Percentiles rank a stretch among this genome's conserved stretches.
Evolutionary conservation across 2,113 vertebrate species (phyloP).

Genomic region (Silurus glanis): DNA sequence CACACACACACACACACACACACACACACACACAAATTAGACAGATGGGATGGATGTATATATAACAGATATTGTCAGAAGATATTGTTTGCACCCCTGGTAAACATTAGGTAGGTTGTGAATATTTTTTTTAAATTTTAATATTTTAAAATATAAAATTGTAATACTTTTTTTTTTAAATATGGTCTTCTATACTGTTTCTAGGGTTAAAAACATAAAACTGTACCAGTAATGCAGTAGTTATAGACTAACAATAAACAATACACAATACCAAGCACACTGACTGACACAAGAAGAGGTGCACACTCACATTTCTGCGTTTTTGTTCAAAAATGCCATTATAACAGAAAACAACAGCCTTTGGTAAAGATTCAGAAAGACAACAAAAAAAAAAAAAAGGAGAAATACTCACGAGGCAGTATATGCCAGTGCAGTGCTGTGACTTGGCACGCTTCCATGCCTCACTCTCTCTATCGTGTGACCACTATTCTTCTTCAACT

Average conservation of each 20-base stretch:
- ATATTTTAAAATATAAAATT: not conserved
- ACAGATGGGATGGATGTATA: too few relatives aligned
- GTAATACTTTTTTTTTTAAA: not conserved
- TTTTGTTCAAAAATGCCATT: not conserved
- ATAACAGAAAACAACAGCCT: not conserved
- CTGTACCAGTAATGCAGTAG: not conserved
- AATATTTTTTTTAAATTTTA: not conserved
- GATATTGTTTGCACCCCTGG: not conserved
- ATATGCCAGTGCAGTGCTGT: conserved; percentile 40
- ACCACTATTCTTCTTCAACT: conserved; percentile 68
- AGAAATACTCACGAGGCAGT: conserved; percentile 62
- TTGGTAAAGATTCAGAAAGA: not conserved
- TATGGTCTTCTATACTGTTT: not conserved
- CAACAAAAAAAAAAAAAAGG: not conserved
- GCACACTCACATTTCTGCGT: not conserved
- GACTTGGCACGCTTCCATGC: conserved; percentile 30
- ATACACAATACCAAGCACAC: not conserved
- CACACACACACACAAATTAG: too few relatives aligned
- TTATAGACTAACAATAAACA: not conserved
- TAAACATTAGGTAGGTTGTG: not conserved
- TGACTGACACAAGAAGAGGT: not conserved
- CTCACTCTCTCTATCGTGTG: conserved; percentile 48
- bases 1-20: too few relatives aligned
- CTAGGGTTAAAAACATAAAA: too few relatives aligned
- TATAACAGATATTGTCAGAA: too few relatives aligned